phyloP scores from a whole-genome alignment of 2,888 invertebrate genomes.

The Gnatocerus cornutus region DNA sequence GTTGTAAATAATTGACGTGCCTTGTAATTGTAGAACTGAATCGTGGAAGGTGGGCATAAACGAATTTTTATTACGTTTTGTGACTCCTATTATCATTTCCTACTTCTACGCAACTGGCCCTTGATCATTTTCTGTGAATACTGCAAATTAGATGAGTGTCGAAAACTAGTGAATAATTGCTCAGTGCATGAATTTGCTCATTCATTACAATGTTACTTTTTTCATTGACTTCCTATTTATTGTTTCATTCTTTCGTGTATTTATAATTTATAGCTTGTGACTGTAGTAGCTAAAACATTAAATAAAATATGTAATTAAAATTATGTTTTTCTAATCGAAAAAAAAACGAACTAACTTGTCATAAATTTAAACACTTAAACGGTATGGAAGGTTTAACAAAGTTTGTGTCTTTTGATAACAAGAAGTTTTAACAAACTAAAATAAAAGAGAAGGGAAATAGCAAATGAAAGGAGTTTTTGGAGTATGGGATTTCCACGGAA shows the following conservation, averaged over 20 bases:
- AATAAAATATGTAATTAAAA: slow-evolving; percentile 30
- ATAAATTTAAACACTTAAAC: too few species aligned
- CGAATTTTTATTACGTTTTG: slow-evolving; percentile 1
- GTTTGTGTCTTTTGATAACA: too few species aligned
- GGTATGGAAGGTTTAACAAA: too few species aligned
- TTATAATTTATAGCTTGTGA: slow-evolving; percentile 24
- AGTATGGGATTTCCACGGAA: too few species aligned
- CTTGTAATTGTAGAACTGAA: slow-evolving; percentile 29
- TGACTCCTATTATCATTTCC: neutral
- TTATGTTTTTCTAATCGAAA: neutral
- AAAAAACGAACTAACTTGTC: too few species aligned
- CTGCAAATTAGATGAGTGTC: slow-evolving; percentile 1
- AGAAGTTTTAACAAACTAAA: too few species aligned
- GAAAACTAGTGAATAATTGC: slow-evolving; percentile 24
- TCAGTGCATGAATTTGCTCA: slow-evolving; percentile 35
- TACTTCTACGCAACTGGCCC: slow-evolving; percentile 23
- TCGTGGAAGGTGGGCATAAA: neutral
- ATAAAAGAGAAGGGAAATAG: too few species aligned
- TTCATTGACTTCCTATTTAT: slow-evolving; percentile 21
- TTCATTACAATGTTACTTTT: slow-evolving; percentile 1
- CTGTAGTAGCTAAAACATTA: slow-evolving; percentile 27
- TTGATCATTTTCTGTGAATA: slow-evolving; percentile 5
- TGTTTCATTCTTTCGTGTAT: slow-evolving; percentile 17
- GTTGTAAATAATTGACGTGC: slow-evolving; percentile 37
- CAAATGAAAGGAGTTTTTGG: too few species aligned